Evolutionary conservation across 2,888 invertebrate species (phyloP).

Genomic region (Sinhomidia bicolor): DNA sequence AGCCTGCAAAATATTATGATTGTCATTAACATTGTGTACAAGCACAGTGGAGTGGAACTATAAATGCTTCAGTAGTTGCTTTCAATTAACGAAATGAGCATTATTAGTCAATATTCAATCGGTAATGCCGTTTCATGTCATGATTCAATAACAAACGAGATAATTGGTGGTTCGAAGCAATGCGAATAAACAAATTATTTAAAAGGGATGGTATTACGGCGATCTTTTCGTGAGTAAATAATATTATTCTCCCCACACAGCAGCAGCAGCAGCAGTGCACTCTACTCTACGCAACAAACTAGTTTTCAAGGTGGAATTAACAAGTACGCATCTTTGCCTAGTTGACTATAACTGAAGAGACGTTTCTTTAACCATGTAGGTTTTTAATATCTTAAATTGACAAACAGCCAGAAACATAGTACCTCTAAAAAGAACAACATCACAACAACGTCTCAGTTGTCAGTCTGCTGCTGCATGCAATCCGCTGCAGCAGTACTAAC

Average conservation of each 20-base stretch:
- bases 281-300: constrained; percentile 28
- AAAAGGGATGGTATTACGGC: background rate
- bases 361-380: background rate
- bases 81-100: constrained; percentile 55
- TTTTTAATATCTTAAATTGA: background rate
- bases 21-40: background rate
- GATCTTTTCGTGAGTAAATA: background rate
- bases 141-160: constrained; percentile 65
- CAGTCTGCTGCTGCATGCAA: background rate
- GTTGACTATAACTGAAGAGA: background rate
- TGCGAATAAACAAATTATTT: constrained; percentile 34
- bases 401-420: background rate
- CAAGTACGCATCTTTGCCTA: background rate
- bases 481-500: no score
- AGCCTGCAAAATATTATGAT: background rate
- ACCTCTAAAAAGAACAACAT: background rate
- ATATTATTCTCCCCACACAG: background rate
- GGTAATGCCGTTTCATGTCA: constrained; percentile 41
- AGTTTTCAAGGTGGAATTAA: constrained; percentile 35
- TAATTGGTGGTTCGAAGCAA: constrained; percentile 50
- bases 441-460: background rate
- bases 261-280: background rate
- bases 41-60: background rate
- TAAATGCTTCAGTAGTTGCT: constrained; percentile 17
- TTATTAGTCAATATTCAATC: constrained; percentile 60